Evolutionary conservation across 1,140 invertebrate genomes (phyloP).

Genomic region (Temnothorax nylanderi): DNA sequence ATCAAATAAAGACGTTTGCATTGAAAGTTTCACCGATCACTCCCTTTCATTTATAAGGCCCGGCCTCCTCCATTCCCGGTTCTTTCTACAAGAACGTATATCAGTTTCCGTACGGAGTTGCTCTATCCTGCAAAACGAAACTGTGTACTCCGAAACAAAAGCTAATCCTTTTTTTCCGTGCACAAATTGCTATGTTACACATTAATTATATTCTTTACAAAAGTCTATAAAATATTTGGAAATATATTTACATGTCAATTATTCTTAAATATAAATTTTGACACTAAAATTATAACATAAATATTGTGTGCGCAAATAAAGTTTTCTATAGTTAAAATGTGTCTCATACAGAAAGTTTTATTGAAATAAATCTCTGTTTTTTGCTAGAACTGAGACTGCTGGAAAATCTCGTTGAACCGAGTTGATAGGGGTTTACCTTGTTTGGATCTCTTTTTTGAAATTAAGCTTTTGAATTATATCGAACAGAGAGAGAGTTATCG

Average conservation of each 20-base stretch:
- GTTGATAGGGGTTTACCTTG: neutral
- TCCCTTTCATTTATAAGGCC: no score
- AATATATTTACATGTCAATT: neutral
- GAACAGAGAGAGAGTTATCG: neutral
- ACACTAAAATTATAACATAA: neutral
- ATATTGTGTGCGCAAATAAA: neutral
- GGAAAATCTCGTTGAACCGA: neutral
- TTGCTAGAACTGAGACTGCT: neutral
- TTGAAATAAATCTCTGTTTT: slow-evolving; percentile 4
- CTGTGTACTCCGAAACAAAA: no score
- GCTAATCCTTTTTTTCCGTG: no score
- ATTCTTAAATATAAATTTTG: slow-evolving; percentile 9
- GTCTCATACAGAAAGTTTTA: neutral
- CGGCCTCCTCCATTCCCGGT: no score
- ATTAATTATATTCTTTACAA: neutral
- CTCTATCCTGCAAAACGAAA: no score
- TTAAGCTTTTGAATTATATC: neutral
- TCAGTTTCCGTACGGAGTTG: no score
- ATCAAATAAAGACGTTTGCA: no score
- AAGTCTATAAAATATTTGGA: neutral
- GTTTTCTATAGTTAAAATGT: neutral
- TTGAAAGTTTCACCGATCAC: no score
- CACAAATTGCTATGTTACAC: neutral
- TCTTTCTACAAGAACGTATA: no score
- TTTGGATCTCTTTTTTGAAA: neutral